A percentile compares a stretch with the other conserved stretches of the same genome.
Conservation (phyloP, 2,888 invertebrate genomes). For the Torymus tubicola region DNA sequence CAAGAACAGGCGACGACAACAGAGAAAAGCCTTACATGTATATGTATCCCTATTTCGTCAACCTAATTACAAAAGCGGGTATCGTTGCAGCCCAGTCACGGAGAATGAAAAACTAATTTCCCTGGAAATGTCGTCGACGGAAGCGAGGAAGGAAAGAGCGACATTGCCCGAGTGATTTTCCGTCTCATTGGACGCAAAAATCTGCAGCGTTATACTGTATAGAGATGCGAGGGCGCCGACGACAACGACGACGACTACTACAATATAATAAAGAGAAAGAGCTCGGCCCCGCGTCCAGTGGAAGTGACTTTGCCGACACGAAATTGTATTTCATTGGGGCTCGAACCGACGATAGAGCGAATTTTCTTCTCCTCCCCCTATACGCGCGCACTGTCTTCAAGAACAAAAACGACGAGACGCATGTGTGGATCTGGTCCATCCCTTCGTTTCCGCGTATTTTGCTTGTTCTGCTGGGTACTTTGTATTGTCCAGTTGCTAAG, state of each 20-base stretch:
- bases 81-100: neutral
- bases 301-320: neutral
- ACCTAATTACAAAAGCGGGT: too few relatives aligned
- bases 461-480: too few relatives aligned
- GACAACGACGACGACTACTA: neutral
- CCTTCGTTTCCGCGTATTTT: too few relatives aligned
- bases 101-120: constrained; percentile 45
- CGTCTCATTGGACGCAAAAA: constrained; percentile 40
- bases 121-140: constrained; percentile 1
- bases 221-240: neutral
- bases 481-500: too few relatives aligned
- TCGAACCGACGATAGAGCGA: constrained; percentile 18
- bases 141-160: neutral
- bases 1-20: too few relatives aligned
- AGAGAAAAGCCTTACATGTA: too few relatives aligned
- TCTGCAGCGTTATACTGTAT: constrained; percentile 13
- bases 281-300: neutral
- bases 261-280: constrained; percentile 18
- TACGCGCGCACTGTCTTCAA: neutral
- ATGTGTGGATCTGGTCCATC: too few relatives aligned
- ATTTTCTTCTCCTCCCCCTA: constrained; percentile 13
- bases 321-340: constrained; percentile 25
- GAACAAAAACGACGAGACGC: too few relatives aligned
- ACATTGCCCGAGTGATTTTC: constrained; percentile 45
- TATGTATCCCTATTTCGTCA: too few relatives aligned